Percentiles rank a stretch among this genome's conserved stretches.
Conservation (phyloP, 92 coral and sea anemone genomes). For the Phenganax marumi region DNA sequence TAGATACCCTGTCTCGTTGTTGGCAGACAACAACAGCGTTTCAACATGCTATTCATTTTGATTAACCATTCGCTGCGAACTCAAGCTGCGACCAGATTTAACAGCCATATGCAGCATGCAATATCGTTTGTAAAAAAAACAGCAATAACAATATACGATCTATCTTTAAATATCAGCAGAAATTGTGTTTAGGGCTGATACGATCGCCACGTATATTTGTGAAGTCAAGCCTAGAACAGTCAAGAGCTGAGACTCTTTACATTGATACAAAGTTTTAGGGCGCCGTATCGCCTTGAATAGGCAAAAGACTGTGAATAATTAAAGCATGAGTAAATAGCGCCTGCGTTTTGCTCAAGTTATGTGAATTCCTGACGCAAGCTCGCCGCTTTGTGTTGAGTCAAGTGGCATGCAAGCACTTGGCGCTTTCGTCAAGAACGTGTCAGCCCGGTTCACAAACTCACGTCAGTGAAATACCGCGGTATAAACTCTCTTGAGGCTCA, state of each 20-base stretch:
- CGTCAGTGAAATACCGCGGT: not conserved
- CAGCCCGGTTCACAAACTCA: not conserved
- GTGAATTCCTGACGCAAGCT: slow-evolving; percentile 29
- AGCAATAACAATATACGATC: slow-evolving; percentile 21
- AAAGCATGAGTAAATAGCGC: slow-evolving; percentile 4
- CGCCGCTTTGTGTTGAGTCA: slow-evolving; percentile 20
- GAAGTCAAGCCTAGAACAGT: slow-evolving; percentile 1
- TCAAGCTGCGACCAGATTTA: slow-evolving; percentile 22
- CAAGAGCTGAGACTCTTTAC: not conserved
- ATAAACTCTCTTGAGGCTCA: slow-evolving; percentile 1
- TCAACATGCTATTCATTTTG: not conserved
- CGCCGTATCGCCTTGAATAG: not conserved
- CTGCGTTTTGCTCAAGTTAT: not conserved
- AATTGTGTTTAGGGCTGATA: slow-evolving; percentile 33
- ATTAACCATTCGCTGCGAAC: not conserved
- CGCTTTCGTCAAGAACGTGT: slow-evolving; percentile 25
- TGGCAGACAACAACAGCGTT: slow-evolving; percentile 18
- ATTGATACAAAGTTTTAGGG: not conserved
- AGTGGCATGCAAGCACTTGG: slow-evolving; percentile 22
- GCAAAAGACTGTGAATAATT: not conserved
- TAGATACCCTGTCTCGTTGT: slow-evolving; percentile 30
- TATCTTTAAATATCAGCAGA: slow-evolving; percentile 16
- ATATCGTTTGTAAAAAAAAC: slow-evolving; percentile 9
- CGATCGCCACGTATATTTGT: not conserved
- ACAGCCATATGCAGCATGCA: slow-evolving; percentile 4